A percentile compares a stretch with the other conserved stretches of the same genome.
Conservation (phyloP, 1,140 invertebrate species). For the Dinothrombium tinctorium region DNA sequence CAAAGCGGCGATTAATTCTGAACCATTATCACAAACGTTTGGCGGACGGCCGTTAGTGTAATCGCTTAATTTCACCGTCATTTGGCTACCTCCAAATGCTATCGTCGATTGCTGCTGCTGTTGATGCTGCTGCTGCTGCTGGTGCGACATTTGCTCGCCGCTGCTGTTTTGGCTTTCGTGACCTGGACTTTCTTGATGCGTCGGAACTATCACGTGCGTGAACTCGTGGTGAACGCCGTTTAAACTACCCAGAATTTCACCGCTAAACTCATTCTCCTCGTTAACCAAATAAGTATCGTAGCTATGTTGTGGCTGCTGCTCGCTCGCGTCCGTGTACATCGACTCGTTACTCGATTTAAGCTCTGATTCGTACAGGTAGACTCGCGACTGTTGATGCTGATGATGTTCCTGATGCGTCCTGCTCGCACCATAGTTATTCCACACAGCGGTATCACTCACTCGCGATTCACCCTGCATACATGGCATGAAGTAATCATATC, state of each 20-base stretch:
- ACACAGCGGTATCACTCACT: neutral
- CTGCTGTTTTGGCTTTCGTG: neutral
- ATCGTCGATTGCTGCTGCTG: neutral
- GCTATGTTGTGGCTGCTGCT: too few species aligned
- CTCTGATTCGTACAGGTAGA: neutral
- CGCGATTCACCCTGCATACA: neutral
- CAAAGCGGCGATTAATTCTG: slow-evolving; percentile 12
- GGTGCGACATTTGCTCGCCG: neutral
- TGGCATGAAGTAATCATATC: neutral
- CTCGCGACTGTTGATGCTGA: slow-evolving; percentile 10
- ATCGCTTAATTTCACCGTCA: neutral
- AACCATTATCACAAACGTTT: slow-evolving; percentile 4
- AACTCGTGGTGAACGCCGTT: too few species aligned
- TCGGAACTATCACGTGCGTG: too few species aligned
- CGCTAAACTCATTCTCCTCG: neutral
- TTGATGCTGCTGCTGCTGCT: too few species aligned
- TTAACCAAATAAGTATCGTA: neutral
- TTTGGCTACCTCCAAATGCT: neutral
- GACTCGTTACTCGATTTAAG: neutral
- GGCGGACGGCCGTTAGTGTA: slow-evolving; percentile 1
- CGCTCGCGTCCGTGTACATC: neutral
- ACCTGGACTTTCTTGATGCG: neutral
- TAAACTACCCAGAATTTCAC: too few species aligned
- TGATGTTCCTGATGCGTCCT: slow-evolving; percentile 7
- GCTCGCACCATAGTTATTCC: neutral